These are phyloP conservation scores for Chelonus formosanus DNA, from an alignment of 2,888 invertebrate species.

Conservation along the genomic window DNA sequence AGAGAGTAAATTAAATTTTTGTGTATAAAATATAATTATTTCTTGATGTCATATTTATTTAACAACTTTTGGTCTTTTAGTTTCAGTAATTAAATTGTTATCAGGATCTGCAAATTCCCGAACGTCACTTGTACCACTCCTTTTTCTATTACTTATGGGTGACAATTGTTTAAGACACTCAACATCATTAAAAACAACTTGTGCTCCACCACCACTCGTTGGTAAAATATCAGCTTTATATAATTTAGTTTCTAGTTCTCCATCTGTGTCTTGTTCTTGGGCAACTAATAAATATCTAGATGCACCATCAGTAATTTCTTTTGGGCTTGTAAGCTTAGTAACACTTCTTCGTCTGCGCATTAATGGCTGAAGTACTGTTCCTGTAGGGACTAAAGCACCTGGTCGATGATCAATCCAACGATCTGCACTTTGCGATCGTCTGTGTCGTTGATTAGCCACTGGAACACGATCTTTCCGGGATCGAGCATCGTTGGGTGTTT, in stretches of 20 bases:
- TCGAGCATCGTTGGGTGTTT: slow-evolving; percentile 46
- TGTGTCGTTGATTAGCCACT: slow-evolving; percentile 76
- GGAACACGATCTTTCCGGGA: slow-evolving; percentile 68
- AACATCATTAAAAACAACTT: slow-evolving; percentile 94
- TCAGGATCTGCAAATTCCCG: slow-evolving; percentile 29
- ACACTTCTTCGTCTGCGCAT: slow-evolving; percentile 85
- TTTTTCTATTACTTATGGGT: slow-evolving; percentile 68
- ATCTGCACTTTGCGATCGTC: slow-evolving; percentile 83
- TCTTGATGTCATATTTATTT: neutral
- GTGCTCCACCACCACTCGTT: slow-evolving; percentile 93
- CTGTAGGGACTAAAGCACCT: slow-evolving; percentile 79
- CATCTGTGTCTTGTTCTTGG: slow-evolving; percentile 90
- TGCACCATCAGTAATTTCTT: slow-evolving; percentile 66
- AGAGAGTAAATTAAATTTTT: too few species aligned
- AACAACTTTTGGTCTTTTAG: slow-evolving; percentile 45
- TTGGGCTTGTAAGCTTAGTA: slow-evolving; percentile 81
- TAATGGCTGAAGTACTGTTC: slow-evolving; percentile 89
- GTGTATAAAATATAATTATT: too few species aligned
- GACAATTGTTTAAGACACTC: slow-evolving; percentile 87
- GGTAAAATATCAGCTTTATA: slow-evolving; percentile 95
- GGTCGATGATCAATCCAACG: slow-evolving; percentile 92
- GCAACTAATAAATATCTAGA: slow-evolving; percentile 92
- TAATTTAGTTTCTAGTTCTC: slow-evolving; percentile 91
- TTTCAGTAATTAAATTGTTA: slow-evolving; percentile 36
- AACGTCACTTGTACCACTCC: slow-evolving; percentile 47